phyloP scores from a whole-genome alignment of 2,888 invertebrate species.

The Cremastobaeus sp. region DNA sequence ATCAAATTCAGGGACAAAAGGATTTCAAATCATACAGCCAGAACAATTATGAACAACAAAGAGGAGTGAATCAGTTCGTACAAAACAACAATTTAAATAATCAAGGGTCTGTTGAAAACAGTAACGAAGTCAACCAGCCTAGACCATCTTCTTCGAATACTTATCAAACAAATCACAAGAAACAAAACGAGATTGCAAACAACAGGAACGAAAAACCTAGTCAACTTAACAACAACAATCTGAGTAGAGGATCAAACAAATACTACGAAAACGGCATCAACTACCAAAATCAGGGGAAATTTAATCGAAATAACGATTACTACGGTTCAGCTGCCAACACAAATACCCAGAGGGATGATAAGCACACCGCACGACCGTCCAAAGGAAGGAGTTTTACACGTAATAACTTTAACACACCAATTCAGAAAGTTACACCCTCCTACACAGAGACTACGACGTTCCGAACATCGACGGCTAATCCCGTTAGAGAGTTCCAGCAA shows the following conservation, averaged over 20 bases:
- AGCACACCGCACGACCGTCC: constrained; percentile 56
- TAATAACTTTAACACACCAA: constrained; percentile 58
- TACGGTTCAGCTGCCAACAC: constrained; percentile 63
- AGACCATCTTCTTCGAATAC: constrained; percentile 49
- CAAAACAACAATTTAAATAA: constrained; percentile 57
- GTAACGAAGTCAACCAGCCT: constrained; percentile 59
- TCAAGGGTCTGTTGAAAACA: constrained; percentile 46
- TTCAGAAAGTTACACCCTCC: constrained; percentile 69
- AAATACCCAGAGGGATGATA: constrained; percentile 65
- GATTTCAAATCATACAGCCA: constrained; percentile 63
- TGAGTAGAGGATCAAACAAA: constrained; percentile 61
- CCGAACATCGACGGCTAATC: constrained; percentile 78
- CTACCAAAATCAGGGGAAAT: constrained; percentile 59
- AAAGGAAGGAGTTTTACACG: constrained; percentile 65
- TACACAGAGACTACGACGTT: constrained; percentile 76
- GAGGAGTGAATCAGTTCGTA: constrained; percentile 44
- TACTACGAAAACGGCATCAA: constrained; percentile 50
- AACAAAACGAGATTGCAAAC: constrained; percentile 66
- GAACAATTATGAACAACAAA: constrained; percentile 62
- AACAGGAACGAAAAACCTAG: constrained; percentile 60
- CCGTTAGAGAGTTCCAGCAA: constrained; percentile 83
- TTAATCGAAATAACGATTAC: constrained; percentile 63
- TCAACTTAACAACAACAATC: constrained; percentile 62
- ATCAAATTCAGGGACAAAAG: constrained; percentile 69
- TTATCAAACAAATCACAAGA: constrained; percentile 63